phyloP scores from a whole-genome alignment of 2,113 vertebrate species.

The Oncorhynchus tshawytscha region DNA sequence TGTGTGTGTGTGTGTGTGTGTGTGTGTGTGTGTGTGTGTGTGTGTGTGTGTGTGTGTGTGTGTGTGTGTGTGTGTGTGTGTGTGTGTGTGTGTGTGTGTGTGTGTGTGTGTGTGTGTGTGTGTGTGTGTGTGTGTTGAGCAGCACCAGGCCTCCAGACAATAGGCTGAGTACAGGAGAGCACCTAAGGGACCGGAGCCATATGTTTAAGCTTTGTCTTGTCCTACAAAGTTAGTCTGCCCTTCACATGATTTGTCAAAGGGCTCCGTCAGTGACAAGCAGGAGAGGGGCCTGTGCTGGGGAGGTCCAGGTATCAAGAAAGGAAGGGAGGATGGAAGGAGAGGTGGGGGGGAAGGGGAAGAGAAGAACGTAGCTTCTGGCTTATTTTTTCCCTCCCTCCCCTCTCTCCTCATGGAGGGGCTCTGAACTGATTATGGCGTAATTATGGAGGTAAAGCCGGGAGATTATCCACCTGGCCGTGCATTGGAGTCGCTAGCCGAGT shows the following conservation, averaged over 20 bases:
- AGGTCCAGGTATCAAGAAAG: background rate
- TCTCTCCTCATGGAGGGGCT: slow-evolving; percentile 70
- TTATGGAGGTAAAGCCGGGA: slow-evolving; percentile 97
- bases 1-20: no score
- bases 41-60: slow-evolving; percentile 11
- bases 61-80: no score
- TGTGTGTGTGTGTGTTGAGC: slow-evolving; percentile 20
- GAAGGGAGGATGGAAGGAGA: background rate
- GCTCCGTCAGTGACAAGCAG: background rate
- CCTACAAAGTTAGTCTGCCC: slow-evolving; percentile 98
- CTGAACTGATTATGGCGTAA: slow-evolving; percentile 99
- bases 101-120: background rate
- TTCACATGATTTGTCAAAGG: slow-evolving; percentile 93
- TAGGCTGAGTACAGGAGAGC: slow-evolving; percentile 63
- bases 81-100: no score
- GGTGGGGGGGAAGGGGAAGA: slow-evolving; percentile 8
- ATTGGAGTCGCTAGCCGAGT: slow-evolving; percentile 85
- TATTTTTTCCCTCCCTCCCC: slow-evolving; percentile 33
- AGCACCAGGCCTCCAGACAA: slow-evolving; percentile 35
- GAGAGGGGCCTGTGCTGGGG: background rate
- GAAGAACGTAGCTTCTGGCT: slow-evolving; percentile 17
- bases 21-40: background rate
- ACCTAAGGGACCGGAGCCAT: slow-evolving; percentile 90
- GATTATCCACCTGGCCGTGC: slow-evolving; percentile 99
- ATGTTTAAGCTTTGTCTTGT: slow-evolving; percentile 95